These are phyloP conservation scores for Tachypleus tridentatus DNA, from an alignment of 1,140 invertebrate genomes.

Conservation along the genomic window DNA sequence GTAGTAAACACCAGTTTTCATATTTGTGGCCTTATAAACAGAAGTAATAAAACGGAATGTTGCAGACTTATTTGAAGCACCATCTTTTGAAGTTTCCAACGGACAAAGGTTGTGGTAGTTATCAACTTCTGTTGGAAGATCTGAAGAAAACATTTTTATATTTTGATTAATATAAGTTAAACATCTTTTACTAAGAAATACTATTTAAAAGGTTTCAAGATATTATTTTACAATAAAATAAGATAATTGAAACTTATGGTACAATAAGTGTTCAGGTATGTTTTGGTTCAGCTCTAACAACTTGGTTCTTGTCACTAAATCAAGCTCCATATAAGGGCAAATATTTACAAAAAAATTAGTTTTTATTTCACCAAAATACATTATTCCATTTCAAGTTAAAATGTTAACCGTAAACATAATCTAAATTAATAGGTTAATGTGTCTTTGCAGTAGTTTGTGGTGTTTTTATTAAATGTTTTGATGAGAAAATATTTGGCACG, in stretches of 20 bases:
- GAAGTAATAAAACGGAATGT: conserved; percentile 60
- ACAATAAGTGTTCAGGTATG: too few relatives aligned
- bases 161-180: conserved; percentile 2
- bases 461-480: too few relatives aligned
- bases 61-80: conserved; percentile 40
- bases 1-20: conserved; percentile 70
- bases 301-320: too few relatives aligned
- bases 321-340: too few relatives aligned
- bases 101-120: conserved; percentile 80
- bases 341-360: too few relatives aligned
- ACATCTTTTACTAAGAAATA: conserved; percentile 14
- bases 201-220: background rate
- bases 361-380: too few relatives aligned
- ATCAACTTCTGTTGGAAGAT: conserved; percentile 73
- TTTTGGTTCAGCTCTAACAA: too few relatives aligned
- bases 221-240: background rate
- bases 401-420: too few relatives aligned
- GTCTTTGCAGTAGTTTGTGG: too few relatives aligned
- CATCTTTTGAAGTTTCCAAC: conserved; percentile 47
- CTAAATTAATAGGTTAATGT: too few relatives aligned
- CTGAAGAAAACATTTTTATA: conserved; percentile 31
- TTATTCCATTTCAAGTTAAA: too few relatives aligned
- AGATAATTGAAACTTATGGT: background rate
- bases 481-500: too few relatives aligned
- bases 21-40: conserved; percentile 83